phyloP scores from a whole-genome alignment of 1,140 invertebrate genomes.

The Ylistrum balloti region DNA sequence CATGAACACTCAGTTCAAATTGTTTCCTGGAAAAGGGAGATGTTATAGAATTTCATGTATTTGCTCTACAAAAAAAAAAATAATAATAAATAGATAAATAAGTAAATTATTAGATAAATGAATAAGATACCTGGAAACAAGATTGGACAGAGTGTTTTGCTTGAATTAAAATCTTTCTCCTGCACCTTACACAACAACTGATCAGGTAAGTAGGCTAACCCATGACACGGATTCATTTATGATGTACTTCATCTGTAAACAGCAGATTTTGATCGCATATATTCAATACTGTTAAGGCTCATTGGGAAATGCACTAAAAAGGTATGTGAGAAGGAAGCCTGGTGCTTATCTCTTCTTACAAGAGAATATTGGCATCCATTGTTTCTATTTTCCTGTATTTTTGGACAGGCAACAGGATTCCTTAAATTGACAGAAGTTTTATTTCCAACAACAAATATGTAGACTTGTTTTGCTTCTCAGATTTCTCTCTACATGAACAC shows the following conservation, averaged over 20 bases:
- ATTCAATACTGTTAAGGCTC: not conserved
- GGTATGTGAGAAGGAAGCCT: constrained; percentile 11
- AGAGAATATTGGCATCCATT: not conserved
- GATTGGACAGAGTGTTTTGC: not conserved
- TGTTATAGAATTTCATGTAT: too few species aligned
- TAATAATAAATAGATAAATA: not conserved
- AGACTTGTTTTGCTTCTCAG: constrained; percentile 36
- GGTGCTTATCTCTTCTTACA: not conserved
- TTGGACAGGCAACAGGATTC: not conserved
- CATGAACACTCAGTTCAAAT: not conserved
- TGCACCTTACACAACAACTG: not conserved
- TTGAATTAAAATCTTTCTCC: not conserved
- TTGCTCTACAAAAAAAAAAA: not conserved
- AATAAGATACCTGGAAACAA: not conserved
- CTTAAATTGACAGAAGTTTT: not conserved
- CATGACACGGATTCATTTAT: not conserved
- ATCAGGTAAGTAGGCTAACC: not conserved
- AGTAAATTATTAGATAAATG: not conserved
- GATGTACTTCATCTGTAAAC: not conserved
- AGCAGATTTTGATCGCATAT: constrained; percentile 6
- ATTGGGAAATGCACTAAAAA: not conserved
- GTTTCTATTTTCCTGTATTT: not conserved
- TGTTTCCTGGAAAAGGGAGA: not conserved
- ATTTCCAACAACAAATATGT: constrained; percentile 21
- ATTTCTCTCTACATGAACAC: not conserved